Evolutionary conservation across 2,888 invertebrate species (phyloP).

Genomic region (Odontomyia ornata): DNA sequence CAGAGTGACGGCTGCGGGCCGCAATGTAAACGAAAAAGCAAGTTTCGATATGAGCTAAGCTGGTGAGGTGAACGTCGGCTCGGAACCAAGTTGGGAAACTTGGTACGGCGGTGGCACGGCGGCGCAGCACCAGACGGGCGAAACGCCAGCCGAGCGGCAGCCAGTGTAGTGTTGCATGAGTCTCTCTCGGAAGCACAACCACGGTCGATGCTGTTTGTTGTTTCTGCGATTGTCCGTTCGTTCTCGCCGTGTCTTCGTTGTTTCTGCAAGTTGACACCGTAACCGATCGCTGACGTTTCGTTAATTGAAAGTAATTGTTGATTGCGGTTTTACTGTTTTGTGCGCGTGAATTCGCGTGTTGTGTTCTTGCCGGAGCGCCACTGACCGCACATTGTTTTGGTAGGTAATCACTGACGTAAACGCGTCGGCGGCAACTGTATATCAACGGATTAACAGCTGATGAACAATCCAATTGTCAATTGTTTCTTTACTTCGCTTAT

Average conservation of each 20-base stretch:
- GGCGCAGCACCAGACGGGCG: conserved; percentile 25
- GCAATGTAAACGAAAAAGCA: not conserved
- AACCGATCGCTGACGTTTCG: not conserved
- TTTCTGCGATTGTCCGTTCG: not conserved
- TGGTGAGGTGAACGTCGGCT: conserved; percentile 14
- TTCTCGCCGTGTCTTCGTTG: not conserved
- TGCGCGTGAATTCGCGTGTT: not conserved
- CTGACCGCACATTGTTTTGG: not conserved
- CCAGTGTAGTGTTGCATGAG: conserved; percentile 35
- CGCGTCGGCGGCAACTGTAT: not conserved
- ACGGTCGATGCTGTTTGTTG: not conserved
- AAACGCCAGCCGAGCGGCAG: not conserved
- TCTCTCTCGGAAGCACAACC: conserved; percentile 37
- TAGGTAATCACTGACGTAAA: conserved; percentile 3
- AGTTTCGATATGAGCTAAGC: conserved; percentile 8
- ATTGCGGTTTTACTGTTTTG: not conserved
- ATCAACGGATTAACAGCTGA: not conserved
- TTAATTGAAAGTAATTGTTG: not conserved
- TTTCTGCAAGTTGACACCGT: not conserved
- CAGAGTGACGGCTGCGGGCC: not conserved
- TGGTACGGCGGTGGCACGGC: conserved; percentile 7
- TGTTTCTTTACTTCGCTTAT: not conserved
- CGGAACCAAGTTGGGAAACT: not conserved
- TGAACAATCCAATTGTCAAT: not conserved
- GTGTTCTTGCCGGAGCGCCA: not conserved